Base-by-base conservation (phyloP, 2,888 invertebrate genomes). In the Willowsia nigromaculata region DNA sequence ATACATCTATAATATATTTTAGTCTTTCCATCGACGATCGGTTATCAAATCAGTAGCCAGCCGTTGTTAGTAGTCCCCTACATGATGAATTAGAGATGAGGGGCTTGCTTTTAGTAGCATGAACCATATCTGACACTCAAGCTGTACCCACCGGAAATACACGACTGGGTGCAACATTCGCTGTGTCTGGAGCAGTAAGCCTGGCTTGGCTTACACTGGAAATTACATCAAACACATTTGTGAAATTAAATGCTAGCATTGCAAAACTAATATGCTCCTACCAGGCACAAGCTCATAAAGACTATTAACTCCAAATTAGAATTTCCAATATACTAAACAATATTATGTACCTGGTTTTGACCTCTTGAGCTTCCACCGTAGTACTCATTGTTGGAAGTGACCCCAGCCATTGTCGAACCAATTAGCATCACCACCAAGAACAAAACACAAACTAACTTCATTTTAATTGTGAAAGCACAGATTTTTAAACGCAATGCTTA, bases 131-230 rank as follows among this genome's bases (percentile, higher is more conserved):
- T 30, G 25, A 85, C 25, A 25, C 62, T 62, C 1, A 85, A 30
- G n/a, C 85, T 85, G 25, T 62, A 85, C 43, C 85, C 85, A 50
- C 85, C 85, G 15, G 30, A 47, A 9, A 59, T 65, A 25, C 85
- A 85, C 1, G 85, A 85, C 47, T 85, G 85, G 27, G 62, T 78
- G 74, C 85, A 85, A 43, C 85, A 85, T 9, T 85, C 85, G 56
- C 78, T 59, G 50, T 85, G 85, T 25, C 62, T 33, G 37, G 37
- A 62, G 25, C 85, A 85, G 0, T 11, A 0, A 7, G 9, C 1
- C 13, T 74, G 53, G 40, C 18, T n/a, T 37, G 84, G 74, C 65
- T 33, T 53, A 22, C 84, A 84, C 74, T 84, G 47, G 6, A 47
- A 47, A 47, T 2, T 47, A 5, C 15, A 13, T 13, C 13, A 2